phyloP scores from a whole-genome alignment of 2,797 vertebrate genomes.

The Potorous gilbertii region DNA sequence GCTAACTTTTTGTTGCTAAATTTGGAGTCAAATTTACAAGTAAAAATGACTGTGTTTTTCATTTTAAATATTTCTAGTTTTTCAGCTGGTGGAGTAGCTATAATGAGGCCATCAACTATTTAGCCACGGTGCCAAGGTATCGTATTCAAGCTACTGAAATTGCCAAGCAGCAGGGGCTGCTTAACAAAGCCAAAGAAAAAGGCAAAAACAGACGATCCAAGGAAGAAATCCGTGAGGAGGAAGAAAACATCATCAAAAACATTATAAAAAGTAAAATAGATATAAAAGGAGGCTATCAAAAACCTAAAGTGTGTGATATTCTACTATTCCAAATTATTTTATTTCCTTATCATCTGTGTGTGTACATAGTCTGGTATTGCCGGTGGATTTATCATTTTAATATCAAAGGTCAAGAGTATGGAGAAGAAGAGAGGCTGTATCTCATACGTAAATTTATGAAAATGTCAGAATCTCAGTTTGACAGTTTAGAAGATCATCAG shows the following conservation, averaged over 20 bases:
- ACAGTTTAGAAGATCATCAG: constrained; percentile 91
- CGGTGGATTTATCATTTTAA: constrained; percentile 95
- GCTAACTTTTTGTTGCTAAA: neutral
- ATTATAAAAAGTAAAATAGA: constrained; percentile 99
- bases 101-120: constrained; percentile 96
- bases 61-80: constrained; percentile 87
- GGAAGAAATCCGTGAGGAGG: constrained; percentile 96
- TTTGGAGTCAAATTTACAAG: constrained; percentile 13
- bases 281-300: constrained; percentile 98
- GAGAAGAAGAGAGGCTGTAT: constrained; percentile 93
- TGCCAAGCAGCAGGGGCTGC: constrained; percentile 94
- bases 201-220: constrained; percentile 95
- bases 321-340: constrained; percentile 94
- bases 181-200: constrained; percentile 94
- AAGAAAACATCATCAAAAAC: constrained; percentile 95
- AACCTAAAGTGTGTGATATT: constrained; percentile 94
- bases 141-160: constrained; percentile 96
- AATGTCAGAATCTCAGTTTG: constrained; percentile 96
- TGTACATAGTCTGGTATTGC: constrained; percentile 91
- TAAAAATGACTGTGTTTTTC: constrained; percentile 66
- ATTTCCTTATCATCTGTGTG: constrained; percentile 90
- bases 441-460: constrained; percentile 95
- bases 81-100: constrained; percentile 99
- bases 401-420: constrained; percentile 93
- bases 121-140: constrained; percentile 96